Evolutionary conservation across 37 sponge, comb jelly and placozoan species (phyloP), one percentile per base, ranked within the genome.

Genomic region (Spongia lamella): DNA sequence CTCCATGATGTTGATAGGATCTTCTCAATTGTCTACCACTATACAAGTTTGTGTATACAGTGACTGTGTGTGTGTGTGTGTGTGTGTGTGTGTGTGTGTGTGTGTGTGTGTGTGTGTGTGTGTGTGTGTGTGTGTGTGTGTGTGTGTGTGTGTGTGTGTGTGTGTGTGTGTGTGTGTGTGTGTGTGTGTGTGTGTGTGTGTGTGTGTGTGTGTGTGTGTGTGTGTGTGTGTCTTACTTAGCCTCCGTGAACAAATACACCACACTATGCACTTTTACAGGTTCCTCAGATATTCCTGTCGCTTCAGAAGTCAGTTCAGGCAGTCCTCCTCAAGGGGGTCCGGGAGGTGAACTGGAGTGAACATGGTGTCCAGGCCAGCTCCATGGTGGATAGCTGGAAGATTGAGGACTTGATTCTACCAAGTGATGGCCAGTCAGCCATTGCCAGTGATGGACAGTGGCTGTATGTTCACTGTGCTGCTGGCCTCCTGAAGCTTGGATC

Each of bases 251-350:
- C 70, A 27, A 19, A 5, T 14, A 22, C 19, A 7, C 35, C 21
- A 14, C 19, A 38, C 5, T 15, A 59, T 66, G 17, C 63, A 1
- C n/a, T 14, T 58, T 13, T 51, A 29, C 53, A 90, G 91, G 79
- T 90, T 40, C 86, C 91, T 34, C 77, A 90, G 65, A 85, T 84
- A 13, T 79, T 90, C 63, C 56, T 60, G 43, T 39, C 55, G 16
- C 78, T 90, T 7, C 91, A 90, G 61, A 27, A 38, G 15, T 82
- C 78, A 38, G 91, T 90, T 27, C 82, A 90, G 71, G 91, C 91
- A 16, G 85, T 85, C 31, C 75, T 85, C 2, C 73, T 90, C 25
- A 77, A 77, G 9, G 38, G 54, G 25, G 72, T 74, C n/a, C 38
- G 58, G 16, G 81, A 72, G 14, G 63, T 49, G 22, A 83, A 90